phyloP scores from a whole-genome alignment of 2,113 vertebrate genomes.

The Puntigrus tetrazona region DNA sequence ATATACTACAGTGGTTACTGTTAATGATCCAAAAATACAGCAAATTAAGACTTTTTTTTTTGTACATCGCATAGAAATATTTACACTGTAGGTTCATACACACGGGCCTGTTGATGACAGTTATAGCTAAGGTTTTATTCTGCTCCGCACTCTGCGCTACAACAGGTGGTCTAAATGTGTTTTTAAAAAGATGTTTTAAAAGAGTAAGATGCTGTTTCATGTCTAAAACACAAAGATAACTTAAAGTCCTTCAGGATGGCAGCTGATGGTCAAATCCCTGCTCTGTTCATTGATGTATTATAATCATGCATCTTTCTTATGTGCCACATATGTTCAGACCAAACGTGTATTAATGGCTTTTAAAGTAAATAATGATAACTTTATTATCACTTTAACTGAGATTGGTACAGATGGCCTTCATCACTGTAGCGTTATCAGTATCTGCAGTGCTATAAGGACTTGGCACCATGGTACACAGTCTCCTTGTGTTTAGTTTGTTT shows the following conservation, averaged over 20 bases:
- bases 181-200: background rate
- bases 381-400: constrained; percentile 64
- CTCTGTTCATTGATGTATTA: background rate
- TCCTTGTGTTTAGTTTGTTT: constrained; percentile 8
- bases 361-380: background rate
- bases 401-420: constrained; percentile 91
- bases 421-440: constrained; percentile 85
- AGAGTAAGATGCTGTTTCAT: background rate
- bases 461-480: background rate
- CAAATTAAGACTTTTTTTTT: no score
- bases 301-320: background rate
- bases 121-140: background rate
- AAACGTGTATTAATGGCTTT: background rate
- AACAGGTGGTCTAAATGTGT: background rate
- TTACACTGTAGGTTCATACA: no score
- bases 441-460: background rate
- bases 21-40: no score
- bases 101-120: background rate
- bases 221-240: background rate
- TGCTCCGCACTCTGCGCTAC: background rate
- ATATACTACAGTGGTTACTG: no score
- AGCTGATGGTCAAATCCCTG: background rate
- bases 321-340: background rate
- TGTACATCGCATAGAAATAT: background rate
- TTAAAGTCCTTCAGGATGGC: background rate